Percentiles rank a stretch among this genome's conserved stretches.
These are phyloP conservation scores for Matsumurasca onukii DNA, from an alignment of 1,140 invertebrate species.

Conservation along the genomic window DNA sequence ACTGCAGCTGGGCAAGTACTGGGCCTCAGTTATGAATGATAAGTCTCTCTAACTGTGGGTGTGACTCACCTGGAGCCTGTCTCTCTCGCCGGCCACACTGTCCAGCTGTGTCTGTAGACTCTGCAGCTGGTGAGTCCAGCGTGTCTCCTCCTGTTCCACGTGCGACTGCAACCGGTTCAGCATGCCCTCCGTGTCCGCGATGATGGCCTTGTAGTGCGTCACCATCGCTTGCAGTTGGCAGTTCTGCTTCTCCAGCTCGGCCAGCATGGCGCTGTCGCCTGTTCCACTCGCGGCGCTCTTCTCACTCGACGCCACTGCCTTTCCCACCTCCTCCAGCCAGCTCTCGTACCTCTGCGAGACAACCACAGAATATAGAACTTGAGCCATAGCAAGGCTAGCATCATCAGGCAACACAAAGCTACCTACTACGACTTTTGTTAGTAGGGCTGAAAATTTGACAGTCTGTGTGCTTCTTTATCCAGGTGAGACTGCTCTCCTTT, in stretches of 20 bases:
- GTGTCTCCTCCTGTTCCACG: slow-evolving; percentile 66
- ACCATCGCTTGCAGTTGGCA: slow-evolving; percentile 63
- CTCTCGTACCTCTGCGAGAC: slow-evolving; percentile 46
- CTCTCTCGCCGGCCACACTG: slow-evolving; percentile 53
- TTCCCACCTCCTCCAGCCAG: slow-evolving; percentile 57
- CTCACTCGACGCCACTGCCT: slow-evolving; percentile 37
- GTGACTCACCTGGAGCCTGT: slow-evolving; percentile 43
- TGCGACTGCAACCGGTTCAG: slow-evolving; percentile 67
- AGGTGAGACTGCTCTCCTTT: no score
- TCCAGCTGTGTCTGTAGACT: slow-evolving; percentile 62
- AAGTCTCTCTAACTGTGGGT: no score
- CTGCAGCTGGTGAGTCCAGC: slow-evolving; percentile 63
- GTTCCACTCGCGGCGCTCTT: slow-evolving; percentile 8
- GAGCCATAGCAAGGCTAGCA: no score
- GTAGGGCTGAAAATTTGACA: no score
- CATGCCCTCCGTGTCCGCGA: slow-evolving; percentile 71
- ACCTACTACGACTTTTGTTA: no score
- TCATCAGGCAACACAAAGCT: no score
- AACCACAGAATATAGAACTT: no score
- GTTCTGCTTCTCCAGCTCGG: slow-evolving; percentile 57
- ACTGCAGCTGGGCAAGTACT: no score
- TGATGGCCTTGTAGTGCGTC: slow-evolving; percentile 70
- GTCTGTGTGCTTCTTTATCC: no score
- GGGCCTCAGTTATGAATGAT: no score
- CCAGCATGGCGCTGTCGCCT: slow-evolving; percentile 38